phyloP scores from a whole-genome alignment of 2,113 vertebrate genomes.

The Cranoglanis bouderius region DNA sequence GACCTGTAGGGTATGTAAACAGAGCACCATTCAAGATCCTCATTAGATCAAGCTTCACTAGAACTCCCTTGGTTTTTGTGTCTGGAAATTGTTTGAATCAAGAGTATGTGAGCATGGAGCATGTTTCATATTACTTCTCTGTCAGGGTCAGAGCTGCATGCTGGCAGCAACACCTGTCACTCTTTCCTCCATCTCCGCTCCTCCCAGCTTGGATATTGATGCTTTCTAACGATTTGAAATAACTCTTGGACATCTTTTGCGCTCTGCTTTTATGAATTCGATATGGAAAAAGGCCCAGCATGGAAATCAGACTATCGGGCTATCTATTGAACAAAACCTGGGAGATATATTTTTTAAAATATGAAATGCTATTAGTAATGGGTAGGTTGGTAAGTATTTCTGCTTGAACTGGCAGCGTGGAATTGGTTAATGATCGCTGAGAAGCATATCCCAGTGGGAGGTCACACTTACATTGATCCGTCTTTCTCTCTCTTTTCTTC shows the following conservation, averaged over 20 bases:
- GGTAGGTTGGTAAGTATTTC: constrained; percentile 44
- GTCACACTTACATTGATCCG: constrained; percentile 67
- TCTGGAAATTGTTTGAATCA: background rate
- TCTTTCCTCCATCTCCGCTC: constrained; percentile 6
- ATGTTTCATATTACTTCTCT: background rate
- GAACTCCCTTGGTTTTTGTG: background rate
- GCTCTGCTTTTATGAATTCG: constrained; percentile 58
- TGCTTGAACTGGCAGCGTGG: constrained; percentile 42
- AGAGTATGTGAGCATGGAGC: background rate
- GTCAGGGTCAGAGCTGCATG: background rate
- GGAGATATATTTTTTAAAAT: constrained; percentile 25
- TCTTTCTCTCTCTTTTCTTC: constrained; percentile 33
- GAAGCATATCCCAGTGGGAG: constrained; percentile 60
- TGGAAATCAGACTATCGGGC: constrained; percentile 54
- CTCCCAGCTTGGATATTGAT: constrained; percentile 55
- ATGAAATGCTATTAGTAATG: constrained; percentile 21
- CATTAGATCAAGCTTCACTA: background rate
- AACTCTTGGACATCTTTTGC: constrained; percentile 46
- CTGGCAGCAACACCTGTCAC: constrained; percentile 21
- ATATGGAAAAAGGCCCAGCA: constrained; percentile 40
- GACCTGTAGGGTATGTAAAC: background rate
- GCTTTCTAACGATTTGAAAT: constrained; percentile 60
- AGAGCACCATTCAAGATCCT: background rate
- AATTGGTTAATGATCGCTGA: constrained; percentile 66
- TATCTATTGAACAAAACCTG: constrained; percentile 29